These are phyloP conservation scores for Agelastica alni DNA, from an alignment of 2,888 invertebrate species.

Conservation along the genomic window DNA sequence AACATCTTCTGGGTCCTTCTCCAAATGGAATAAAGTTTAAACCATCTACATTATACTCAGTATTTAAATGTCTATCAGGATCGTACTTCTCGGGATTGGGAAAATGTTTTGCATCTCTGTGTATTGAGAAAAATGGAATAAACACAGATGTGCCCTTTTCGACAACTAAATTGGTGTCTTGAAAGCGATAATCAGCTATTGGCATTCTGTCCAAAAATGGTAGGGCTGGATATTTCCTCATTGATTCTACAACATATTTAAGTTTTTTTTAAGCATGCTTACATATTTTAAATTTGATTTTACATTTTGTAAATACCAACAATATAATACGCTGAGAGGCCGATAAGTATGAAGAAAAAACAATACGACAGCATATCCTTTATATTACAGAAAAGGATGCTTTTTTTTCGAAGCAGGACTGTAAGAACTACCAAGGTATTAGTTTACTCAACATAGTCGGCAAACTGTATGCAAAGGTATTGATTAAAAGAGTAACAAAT, in stretches of 20 bases:
- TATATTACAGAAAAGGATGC: too few relatives aligned
- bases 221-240: constrained; percentile 24
- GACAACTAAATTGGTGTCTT: constrained; percentile 41
- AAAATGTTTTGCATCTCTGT: constrained; percentile 22
- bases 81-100: constrained; percentile 35
- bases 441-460: too few relatives aligned
- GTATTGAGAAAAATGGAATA: constrained; percentile 20
- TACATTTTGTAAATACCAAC: too few relatives aligned
- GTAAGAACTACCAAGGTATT: too few relatives aligned
- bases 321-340: too few relatives aligned
- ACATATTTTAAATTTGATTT: too few relatives aligned
- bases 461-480: too few relatives aligned
- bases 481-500: too few relatives aligned
- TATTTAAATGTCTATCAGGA: constrained; percentile 42
- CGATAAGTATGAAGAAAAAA: too few relatives aligned
- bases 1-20: constrained; percentile 29
- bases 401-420: too few relatives aligned
- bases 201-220: constrained; percentile 34
- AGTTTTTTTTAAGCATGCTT: too few relatives aligned
- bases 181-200: constrained; percentile 43
- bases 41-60: constrained; percentile 29
- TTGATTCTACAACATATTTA: constrained; percentile 32
- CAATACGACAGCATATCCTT: too few relatives aligned
- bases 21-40: constrained; percentile 44
- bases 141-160: constrained; percentile 32